phyloP scores from a whole-genome alignment of 2,888 invertebrate species.

The Eilema griseolum region DNA sequence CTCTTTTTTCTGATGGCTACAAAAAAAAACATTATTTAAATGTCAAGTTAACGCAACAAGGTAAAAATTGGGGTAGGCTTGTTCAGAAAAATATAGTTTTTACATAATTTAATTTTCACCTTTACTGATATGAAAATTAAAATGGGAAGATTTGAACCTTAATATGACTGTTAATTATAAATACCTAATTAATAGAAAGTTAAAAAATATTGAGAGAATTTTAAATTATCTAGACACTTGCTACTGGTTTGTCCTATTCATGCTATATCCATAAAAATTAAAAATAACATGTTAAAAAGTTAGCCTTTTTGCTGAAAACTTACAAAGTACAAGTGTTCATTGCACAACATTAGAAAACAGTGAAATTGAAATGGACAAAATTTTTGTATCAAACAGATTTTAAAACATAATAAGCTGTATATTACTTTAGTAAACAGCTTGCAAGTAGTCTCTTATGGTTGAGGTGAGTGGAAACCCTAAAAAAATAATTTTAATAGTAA shows the following conservation, averaged over 20 bases:
- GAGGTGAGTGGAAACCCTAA: neutral
- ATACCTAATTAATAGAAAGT: no score
- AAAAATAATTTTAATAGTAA: neutral
- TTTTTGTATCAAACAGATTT: neutral
- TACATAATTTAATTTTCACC: no score
- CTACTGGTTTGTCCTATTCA: neutral
- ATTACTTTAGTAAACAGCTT: neutral
- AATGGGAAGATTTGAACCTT: no score
- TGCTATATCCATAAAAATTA: no score
- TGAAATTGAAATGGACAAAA: no score
- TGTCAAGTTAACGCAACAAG: neutral
- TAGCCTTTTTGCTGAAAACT: neutral
- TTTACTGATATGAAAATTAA: no score
- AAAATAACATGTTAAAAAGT: no score
- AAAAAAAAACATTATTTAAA: slow-evolving; percentile 35
- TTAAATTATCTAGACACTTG: neutral
- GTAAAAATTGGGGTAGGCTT: neutral
- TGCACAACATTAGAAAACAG: neutral
- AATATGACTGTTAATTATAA: no score
- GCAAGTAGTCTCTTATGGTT: neutral
- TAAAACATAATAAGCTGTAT: neutral
- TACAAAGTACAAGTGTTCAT: neutral
- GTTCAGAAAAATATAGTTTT: no score
- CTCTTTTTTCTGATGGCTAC: slow-evolving; percentile 79
- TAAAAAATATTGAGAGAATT: no score